phyloP scores from a whole-genome alignment of 1,140 invertebrate genomes.

The Pseudomyrmex concolor region DNA sequence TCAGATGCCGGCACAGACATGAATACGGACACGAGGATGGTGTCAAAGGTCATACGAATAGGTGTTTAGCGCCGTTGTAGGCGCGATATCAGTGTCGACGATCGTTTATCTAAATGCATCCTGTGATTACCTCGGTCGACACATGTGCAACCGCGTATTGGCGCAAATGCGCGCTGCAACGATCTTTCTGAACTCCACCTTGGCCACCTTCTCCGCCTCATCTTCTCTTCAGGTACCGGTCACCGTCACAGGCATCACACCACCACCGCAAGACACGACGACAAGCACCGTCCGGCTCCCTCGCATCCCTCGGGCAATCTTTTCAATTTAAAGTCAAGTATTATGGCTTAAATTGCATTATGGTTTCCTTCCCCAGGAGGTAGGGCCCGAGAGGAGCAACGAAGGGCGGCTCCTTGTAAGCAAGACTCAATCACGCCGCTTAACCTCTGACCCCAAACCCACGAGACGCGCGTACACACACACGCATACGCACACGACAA shows the following conservation, averaged over 20 bases:
- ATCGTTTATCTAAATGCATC: slow-evolving; percentile 45
- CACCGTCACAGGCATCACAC: slow-evolving; percentile 27
- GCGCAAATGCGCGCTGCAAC: slow-evolving; percentile 26
- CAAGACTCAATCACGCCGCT: slow-evolving; percentile 85
- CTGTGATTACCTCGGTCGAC: slow-evolving; percentile 33
- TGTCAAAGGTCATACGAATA: slow-evolving; percentile 19
- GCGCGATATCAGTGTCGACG: slow-evolving; percentile 50
- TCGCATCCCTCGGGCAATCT: slow-evolving; percentile 84
- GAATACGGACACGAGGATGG: background rate
- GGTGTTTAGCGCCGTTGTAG: slow-evolving; percentile 47
- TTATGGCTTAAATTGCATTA: slow-evolving; percentile 85
- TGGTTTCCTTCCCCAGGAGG: slow-evolving; percentile 81
- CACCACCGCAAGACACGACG: slow-evolving; percentile 56
- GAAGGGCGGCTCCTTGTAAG: slow-evolving; percentile 84
- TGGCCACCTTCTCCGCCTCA: slow-evolving; percentile 14
- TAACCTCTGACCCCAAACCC: slow-evolving; percentile 83
- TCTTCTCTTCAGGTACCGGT: slow-evolving; percentile 10
- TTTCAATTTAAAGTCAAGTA: slow-evolving; percentile 86
- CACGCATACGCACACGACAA: background rate
- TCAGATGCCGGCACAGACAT: background rate
- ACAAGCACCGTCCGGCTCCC: slow-evolving; percentile 74
- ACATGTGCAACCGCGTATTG: slow-evolving; percentile 26
- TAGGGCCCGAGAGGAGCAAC: slow-evolving; percentile 76
- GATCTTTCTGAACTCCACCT: slow-evolving; percentile 28
- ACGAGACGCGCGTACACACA: slow-evolving; percentile 64